These are phyloP conservation scores for Suncus etruscus DNA, from an alignment of 2,113 vertebrate species.

Conservation along the genomic window DNA sequence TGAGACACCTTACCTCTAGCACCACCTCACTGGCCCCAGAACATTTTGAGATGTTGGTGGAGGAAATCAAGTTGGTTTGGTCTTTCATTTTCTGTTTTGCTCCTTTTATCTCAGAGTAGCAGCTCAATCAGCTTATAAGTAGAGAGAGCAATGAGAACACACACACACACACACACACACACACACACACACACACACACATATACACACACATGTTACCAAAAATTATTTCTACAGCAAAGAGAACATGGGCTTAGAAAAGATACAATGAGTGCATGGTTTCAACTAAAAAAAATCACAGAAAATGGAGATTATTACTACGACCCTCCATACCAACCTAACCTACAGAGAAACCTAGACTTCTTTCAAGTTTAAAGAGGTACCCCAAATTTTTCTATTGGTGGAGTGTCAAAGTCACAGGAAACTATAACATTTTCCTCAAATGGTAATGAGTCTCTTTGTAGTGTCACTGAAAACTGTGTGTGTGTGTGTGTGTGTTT, in stretches of 20 bases:
- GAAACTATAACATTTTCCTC: background rate
- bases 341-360: background rate
- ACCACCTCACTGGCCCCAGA: too few species aligned
- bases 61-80: background rate
- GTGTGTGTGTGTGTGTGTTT: too few species aligned
- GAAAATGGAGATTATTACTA: background rate
- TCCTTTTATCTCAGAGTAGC: background rate
- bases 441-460: background rate
- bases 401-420: background rate
- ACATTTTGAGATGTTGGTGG: background rate
- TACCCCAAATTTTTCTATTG: too few species aligned
- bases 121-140: background rate
- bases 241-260: background rate
- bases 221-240: background rate
- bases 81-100: background rate
- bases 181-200: background rate
- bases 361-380: background rate
- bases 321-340: fast-evolving
- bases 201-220: too few species aligned
- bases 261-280: background rate
- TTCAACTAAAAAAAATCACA: background rate
- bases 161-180: background rate
- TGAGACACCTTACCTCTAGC: too few species aligned
- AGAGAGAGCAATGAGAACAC: background rate
- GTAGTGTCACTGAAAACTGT: too few species aligned